Conservation (phyloP, 2,797 vertebrate species). For the Babyrousa celebensis region DNA sequence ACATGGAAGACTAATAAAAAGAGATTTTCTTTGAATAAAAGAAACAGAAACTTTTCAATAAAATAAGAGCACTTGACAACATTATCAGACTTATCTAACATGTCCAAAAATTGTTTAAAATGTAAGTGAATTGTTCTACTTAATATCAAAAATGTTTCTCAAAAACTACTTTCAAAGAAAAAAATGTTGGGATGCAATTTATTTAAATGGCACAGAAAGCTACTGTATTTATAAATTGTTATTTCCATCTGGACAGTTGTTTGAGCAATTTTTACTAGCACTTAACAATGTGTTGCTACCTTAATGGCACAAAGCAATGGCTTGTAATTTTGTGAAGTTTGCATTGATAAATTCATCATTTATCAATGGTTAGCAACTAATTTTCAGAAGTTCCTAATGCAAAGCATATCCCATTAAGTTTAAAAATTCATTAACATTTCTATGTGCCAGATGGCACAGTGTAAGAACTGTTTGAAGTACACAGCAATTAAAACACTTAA, state of each 20-base stretch:
- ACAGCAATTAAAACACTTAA: conserved; percentile 88
- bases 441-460: conserved; percentile 84
- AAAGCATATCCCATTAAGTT: conserved; percentile 85
- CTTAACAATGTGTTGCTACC: conserved; percentile 69
- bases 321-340: background rate
- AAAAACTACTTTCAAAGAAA: background rate
- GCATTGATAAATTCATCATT: conserved; percentile 83
- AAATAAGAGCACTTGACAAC: conserved; percentile 24
- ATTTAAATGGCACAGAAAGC: conserved; percentile 40
- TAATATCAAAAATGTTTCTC: conserved; percentile 30
- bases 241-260: conserved; percentile 64
- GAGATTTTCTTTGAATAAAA: conserved; percentile 43
- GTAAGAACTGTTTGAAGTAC: conserved; percentile 86
- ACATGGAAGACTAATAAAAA: conserved; percentile 54
- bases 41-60: conserved; percentile 27
- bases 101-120: conserved; percentile 20
- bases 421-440: conserved; percentile 88
- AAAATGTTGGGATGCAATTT: background rate
- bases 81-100: background rate
- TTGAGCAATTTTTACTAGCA: conserved; percentile 70
- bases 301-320: conserved; percentile 72
- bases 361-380: conserved; percentile 78
- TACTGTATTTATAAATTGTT: conserved; percentile 33
- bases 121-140: background rate
- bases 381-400: conserved; percentile 85